These are phyloP conservation scores for Ceriagrion tenellum DNA, from an alignment of 2,888 invertebrate genomes.

Conservation along the genomic window DNA sequence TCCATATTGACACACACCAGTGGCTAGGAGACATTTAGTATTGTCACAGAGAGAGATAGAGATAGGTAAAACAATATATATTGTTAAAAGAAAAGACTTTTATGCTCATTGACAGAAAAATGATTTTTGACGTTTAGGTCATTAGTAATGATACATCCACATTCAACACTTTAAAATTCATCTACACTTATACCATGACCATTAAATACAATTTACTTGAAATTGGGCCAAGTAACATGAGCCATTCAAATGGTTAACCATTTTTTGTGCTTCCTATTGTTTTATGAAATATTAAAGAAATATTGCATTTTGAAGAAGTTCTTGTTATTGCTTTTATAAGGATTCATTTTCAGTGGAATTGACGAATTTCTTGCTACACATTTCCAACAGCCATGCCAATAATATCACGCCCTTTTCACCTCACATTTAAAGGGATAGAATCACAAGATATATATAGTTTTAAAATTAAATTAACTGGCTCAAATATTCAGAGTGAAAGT, in stretches of 20 bases:
- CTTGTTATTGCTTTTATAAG: slow-evolving; percentile 55
- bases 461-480: slow-evolving; percentile 48
- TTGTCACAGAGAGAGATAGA: slow-evolving; percentile 66
- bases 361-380: slow-evolving; percentile 57
- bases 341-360: slow-evolving; percentile 59
- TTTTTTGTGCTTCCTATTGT: slow-evolving; percentile 66
- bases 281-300: slow-evolving; percentile 56
- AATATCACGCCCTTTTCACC: slow-evolving; percentile 47
- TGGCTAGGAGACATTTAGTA: slow-evolving; percentile 66
- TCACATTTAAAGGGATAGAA: slow-evolving; percentile 44
- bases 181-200: slow-evolving; percentile 63
- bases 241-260: slow-evolving; percentile 42
- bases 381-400: slow-evolving; percentile 55
- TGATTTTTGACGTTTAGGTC: slow-evolving; percentile 50
- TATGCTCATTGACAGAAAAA: slow-evolving; percentile 62
- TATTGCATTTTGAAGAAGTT: slow-evolving; percentile 62
- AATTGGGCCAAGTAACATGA: slow-evolving; percentile 63
- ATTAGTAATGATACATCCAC: slow-evolving; percentile 64
- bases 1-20: slow-evolving; percentile 62
- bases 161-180: slow-evolving; percentile 64
- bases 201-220: slow-evolving; percentile 57
- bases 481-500: slow-evolving; percentile 58
- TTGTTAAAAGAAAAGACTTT: slow-evolving; percentile 55
- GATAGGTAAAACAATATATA: slow-evolving; percentile 60
- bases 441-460: slow-evolving; percentile 50